These are phyloP conservation scores for Oncorhynchus keta DNA, from an alignment of 2,113 vertebrate species.

Conservation along the genomic window DNA sequence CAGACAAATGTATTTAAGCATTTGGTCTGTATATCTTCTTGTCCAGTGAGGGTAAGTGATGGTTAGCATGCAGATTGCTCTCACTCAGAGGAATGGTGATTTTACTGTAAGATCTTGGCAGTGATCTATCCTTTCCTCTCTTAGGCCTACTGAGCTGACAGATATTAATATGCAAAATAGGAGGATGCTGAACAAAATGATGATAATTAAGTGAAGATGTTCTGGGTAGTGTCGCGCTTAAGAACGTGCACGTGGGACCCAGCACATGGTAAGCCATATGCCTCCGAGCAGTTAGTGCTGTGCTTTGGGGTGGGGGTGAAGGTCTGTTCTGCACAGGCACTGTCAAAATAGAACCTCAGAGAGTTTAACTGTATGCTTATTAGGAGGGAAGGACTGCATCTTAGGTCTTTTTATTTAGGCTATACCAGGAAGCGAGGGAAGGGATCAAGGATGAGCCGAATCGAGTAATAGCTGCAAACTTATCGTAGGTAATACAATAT, in stretches of 20 bases:
- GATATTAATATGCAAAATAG: conserved; percentile 81
- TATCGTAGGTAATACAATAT: no score
- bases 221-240: conserved; percentile 76
- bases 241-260: conserved; percentile 75
- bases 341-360: conserved; percentile 52
- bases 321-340: conserved; percentile 44
- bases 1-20: conserved; percentile 22
- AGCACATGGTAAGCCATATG: conserved; percentile 84
- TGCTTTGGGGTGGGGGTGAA: conserved; percentile 54
- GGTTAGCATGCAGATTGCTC: no score
- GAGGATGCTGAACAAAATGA: conserved; percentile 80
- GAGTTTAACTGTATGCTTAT: conserved; percentile 24
- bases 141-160: conserved; percentile 64
- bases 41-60: conserved; percentile 29
- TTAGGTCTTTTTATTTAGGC: not conserved
- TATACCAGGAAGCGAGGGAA: no score
- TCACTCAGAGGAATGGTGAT: no score
- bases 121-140: conserved; percentile 54
- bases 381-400: conserved; percentile 19
- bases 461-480: not conserved
- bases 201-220: conserved; percentile 83
- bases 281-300: conserved; percentile 67
- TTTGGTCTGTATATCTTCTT: no score
- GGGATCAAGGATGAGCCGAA: no score
- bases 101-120: conserved; percentile 51